Evolutionary conservation across 2,888 invertebrate species (phyloP), one percentile per base, ranked within the genome.

Genomic region (Chalcis sispes): DNA sequence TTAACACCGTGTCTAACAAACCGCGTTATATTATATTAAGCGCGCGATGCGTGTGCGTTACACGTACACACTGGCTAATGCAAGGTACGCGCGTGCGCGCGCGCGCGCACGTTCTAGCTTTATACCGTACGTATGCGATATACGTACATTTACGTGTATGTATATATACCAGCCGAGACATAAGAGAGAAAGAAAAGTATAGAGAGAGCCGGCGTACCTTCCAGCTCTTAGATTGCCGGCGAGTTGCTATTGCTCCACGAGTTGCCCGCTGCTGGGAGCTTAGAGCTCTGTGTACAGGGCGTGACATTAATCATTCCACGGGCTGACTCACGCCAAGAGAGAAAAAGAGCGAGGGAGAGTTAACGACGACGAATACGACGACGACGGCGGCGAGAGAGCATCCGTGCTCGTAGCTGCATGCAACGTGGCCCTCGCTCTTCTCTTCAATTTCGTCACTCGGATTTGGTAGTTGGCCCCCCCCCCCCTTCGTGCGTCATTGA

Each of bases 1-100:
- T 59, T 56, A 62, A 81, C 75, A 77, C 75, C 79, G 76, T 80
- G 81, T 79, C 80, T 72, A 80, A 81, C 80, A 83, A 83, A 83
- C 82, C 82, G 79, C 80, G 74, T 82, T 82, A 82, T 81, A 81
- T 82, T 78, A 79, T 82, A 79, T 81, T 81, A 79, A 72, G 52
- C 52, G 62, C 46, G 46, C 18, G n/a, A n/a, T n/a, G n/a, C n/a
- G 40, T 54, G 56, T 64, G 29, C 56, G 18, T 25, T 46, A 54
- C 62, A 18, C 50, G 66, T 46, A 48, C 42, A 29, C 23, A 40
- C 36, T 20, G 46, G n/a, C 25, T 20, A 23, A 29, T 18, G n/a
- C 27, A 18, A 23, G 50, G n/a, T 25, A 32, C 52, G 20, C 15
- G 15, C 42, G 64, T 64, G 64, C 48, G 48, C 32, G 32, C 46